Conservation (phyloP, 2,797 vertebrate genomes). For the Galagoides demidoff region DNA sequence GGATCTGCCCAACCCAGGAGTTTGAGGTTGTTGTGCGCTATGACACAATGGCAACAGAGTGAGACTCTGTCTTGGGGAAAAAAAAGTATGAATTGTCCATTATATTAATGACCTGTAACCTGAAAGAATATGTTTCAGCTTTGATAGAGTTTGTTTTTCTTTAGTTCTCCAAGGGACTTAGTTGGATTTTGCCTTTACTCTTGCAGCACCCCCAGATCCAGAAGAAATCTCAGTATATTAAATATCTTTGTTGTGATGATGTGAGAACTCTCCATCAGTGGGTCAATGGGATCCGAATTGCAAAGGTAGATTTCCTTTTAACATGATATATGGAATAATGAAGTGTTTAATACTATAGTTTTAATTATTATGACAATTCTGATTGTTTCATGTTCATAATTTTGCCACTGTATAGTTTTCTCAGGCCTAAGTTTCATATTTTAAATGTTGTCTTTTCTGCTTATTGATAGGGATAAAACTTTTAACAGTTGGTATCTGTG, state of each 20-base stretch:
- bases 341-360: background rate
- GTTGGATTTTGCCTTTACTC: conserved; percentile 58
- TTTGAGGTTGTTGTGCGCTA: too few species aligned
- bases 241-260: conserved; percentile 98
- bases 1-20: too few species aligned
- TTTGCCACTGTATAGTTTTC: conserved; percentile 25
- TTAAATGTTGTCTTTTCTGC: conserved; percentile 13
- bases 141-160: conserved; percentile 24
- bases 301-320: conserved; percentile 90
- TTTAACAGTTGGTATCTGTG: conserved; percentile 13
- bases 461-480: background rate
- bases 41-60: too few species aligned
- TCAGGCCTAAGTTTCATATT: background rate
- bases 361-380: background rate
- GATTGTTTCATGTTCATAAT: background rate
- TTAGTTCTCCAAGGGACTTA: background rate
- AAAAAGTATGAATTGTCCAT: background rate
- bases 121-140: background rate
- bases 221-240: conserved; percentile 99
- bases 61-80: too few species aligned
- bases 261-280: conserved; percentile 98
- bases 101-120: background rate
- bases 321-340: background rate
- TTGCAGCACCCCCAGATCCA: conserved; percentile 98
- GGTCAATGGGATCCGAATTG: conserved; percentile 98